Evolutionary conservation across 1,140 invertebrate genomes (phyloP).

Genomic region (Parasteatoda tepidariorum): DNA sequence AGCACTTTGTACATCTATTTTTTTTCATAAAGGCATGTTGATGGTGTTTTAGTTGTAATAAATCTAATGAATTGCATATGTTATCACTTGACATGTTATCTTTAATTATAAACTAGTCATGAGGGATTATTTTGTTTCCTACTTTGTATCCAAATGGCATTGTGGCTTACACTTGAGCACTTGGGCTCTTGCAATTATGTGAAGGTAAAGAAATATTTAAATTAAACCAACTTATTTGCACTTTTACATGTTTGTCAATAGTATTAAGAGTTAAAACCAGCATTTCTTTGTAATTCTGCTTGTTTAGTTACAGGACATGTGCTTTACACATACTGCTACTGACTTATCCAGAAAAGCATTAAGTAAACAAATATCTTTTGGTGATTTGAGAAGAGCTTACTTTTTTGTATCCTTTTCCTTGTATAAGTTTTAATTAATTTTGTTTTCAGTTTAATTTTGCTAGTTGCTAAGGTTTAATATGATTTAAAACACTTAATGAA

Average conservation of each 20-base stretch:
- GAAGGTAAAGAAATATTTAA: slow-evolving; percentile 40
- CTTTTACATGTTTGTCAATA: not conserved
- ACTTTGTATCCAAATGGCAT: slow-evolving; percentile 68
- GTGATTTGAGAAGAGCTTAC: slow-evolving; percentile 73
- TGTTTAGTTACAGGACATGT: slow-evolving; percentile 46
- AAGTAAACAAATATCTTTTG: slow-evolving; percentile 14
- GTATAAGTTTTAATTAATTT: no score
- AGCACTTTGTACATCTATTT: no score
- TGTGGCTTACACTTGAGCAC: slow-evolving; percentile 70
- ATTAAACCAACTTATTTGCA: not conserved
- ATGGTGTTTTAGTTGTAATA: no score
- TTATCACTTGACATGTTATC: no score
- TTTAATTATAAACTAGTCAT: no score
- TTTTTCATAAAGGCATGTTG: no score
- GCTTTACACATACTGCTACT: slow-evolving; percentile 5
- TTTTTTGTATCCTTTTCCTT: slow-evolving; percentile 76
- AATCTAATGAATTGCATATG: no score
- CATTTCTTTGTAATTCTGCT: not conserved
- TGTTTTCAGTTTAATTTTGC: no score
- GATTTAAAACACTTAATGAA: no score
- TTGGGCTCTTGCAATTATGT: slow-evolving; percentile 46
- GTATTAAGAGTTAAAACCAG: not conserved
- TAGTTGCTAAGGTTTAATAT: no score
- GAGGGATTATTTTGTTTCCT: slow-evolving; percentile 72
- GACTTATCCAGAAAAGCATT: slow-evolving; percentile 61